A percentile compares a stretch with the other conserved stretches of the same genome.
Conservation (phyloP, 2,797 vertebrate genomes). For the Spinibarbus caldwelli region DNA sequence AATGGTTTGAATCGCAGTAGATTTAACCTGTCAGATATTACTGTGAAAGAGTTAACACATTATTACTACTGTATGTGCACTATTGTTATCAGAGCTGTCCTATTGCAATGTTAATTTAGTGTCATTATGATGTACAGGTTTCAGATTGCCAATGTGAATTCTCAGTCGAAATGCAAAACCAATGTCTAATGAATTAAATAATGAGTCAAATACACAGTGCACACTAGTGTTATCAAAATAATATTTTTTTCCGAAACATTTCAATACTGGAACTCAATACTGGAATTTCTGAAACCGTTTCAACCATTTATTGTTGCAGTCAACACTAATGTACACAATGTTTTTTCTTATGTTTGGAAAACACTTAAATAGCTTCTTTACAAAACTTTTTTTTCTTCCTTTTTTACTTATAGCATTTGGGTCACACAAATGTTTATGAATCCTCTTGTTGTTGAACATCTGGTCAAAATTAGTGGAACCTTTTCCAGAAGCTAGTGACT, state of each 20-base stretch:
- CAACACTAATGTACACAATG: too few relatives aligned
- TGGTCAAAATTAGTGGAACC: too few relatives aligned
- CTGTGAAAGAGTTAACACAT: neutral
- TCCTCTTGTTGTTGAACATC: too few relatives aligned
- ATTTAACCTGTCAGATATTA: constrained; percentile 19
- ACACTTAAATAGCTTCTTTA: neutral
- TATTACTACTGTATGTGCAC: neutral
- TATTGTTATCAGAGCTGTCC: neutral
- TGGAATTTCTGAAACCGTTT: too few relatives aligned
- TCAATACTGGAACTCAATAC: too few relatives aligned
- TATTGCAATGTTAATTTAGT: neutral
- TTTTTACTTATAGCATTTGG: neutral
- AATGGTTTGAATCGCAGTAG: constrained; percentile 35
- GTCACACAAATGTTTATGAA: neutral
- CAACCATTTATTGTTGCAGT: too few relatives aligned
- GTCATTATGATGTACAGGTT: neutral
- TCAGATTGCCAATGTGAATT: neutral
- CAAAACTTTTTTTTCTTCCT: neutral
- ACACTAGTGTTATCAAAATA: neutral
- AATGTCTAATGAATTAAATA: neutral
- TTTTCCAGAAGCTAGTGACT: too few relatives aligned
- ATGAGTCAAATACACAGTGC: neutral
- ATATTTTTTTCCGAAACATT: too few relatives aligned
- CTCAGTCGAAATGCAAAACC: neutral
- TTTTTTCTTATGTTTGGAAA: neutral